Base-by-base conservation (phyloP, 2,888 invertebrate genomes). In the Diaprepes abbreviatus region DNA sequence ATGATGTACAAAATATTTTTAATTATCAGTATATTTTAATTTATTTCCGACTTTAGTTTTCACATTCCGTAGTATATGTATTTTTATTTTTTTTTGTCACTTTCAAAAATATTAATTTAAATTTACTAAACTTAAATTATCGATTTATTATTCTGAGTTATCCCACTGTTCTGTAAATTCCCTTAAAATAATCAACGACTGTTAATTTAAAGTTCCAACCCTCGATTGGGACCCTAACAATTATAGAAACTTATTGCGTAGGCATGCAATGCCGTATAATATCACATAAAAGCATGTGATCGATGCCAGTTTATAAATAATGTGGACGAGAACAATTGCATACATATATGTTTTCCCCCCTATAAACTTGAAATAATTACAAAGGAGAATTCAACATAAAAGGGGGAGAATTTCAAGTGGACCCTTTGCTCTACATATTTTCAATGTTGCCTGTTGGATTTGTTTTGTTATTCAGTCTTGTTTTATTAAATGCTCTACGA, bases 401-500 rank as follows among this genome's bases (percentile, higher is more conserved):
- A 62, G 58, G 54, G 64, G 64, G 70, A 64, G 38, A 57, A 59
- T 54, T 54, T 63, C 43, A 12, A 67, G 67, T 67, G 67, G 60
- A 60, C 68, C 68, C 58, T 58, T 48, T 63, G 68, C 63, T 54
- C 63, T 63, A 68, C 68, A 68, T 68, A 68, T 68, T 63, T 35
- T 36, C 36, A 12, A 21, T 21, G 55, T 14, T 36, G 55, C 35
- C 55, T 17, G 17, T 55, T 55, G 35, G 35, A 55, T 55, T 55
- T 54, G 33, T 54, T 21, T 31, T 35, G n/a, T 55, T 68, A 55
- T 63, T 63, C 57, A 63, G 57, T 50, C 38, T 21, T 19, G 57
- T 55, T 62, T 68, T 31, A 63, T 68, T 63, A 63, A 68, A 68
- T 45, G 63, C 57, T 50, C 9, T 50, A 28, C 9, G 48, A 40